Base-by-base conservation (phyloP, 2,113 vertebrate species). In the Athene noctua region DNA sequence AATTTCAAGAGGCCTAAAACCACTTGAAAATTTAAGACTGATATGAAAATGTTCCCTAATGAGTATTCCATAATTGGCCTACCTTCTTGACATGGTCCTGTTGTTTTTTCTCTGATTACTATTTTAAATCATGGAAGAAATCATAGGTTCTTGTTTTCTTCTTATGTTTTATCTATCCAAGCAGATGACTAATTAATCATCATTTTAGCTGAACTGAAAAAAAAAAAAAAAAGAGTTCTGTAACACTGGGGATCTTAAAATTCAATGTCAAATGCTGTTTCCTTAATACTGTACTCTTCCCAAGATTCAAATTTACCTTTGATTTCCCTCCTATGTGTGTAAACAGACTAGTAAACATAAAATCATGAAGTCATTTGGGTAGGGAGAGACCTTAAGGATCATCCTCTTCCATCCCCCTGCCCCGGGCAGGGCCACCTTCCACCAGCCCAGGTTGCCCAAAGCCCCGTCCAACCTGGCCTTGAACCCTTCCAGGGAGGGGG, bases 301-400 rank as follows among this genome's bases (percentile, higher is more conserved):
- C 51, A 42, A 47, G 16, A 47, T 36, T 78, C 38, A 55, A 13
- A 54, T 72, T 52, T 47, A 58, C 46, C 44, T 65, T 58, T 65
- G 20, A 8, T 61, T 72, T 55, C 68, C 59, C n/a, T 42, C 18
- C 12, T 72, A 0, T 8, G 19, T 20, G 17, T 25, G 15, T 29
- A 26, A 40, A 38, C 51, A 72, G 65, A 38, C 9, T 36, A 26
- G 25, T 26, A 54, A 82, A 23, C 23, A 13, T 3, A 23, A 34
- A 67, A 30, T 11, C 40, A 15, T 1, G 4, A 7, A 38, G 1
- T 15, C 14, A 12, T 57, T 32, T 19, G 26, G 51, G 52, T 38
- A 19, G 40, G 62, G 20, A 57, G 13, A 38, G 49, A 36, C 49
- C 36, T 42, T 34, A 2, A 26, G 52, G 26, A 0, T 0, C 57